These are phyloP conservation scores for Dipus sagitta DNA, from an alignment of 2,797 vertebrate genomes.

Conservation along the genomic window DNA sequence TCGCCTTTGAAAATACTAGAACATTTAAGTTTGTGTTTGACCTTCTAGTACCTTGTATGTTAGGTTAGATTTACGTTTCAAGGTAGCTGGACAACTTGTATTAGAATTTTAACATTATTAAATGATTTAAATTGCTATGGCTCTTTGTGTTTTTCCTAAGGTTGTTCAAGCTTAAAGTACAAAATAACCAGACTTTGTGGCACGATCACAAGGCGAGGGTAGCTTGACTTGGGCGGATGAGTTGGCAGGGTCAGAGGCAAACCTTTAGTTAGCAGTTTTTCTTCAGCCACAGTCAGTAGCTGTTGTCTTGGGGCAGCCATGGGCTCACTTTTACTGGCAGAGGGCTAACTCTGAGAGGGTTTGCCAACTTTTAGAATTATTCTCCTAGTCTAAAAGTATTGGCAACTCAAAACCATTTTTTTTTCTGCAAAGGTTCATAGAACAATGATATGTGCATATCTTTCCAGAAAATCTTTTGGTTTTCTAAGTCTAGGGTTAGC, in stretches of 20 bases:
- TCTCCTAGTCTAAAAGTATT: neutral
- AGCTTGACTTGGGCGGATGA: neutral
- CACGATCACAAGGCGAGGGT: too few relatives aligned
- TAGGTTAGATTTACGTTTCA: neutral
- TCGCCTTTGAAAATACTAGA: neutral
- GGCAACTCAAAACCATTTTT: neutral
- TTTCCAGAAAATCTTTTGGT: neutral
- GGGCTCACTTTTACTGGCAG: neutral
- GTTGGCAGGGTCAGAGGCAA: neutral
- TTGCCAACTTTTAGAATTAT: conserved; percentile 20
- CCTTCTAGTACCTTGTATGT: neutral
- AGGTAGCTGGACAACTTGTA: neutral
- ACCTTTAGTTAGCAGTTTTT: neutral
- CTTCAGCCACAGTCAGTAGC: neutral
- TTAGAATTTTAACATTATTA: neutral
- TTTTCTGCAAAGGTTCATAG: neutral
- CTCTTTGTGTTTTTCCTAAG: neutral
- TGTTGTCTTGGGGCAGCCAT: neutral
- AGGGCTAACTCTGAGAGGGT: neutral
- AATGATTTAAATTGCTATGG: neutral
- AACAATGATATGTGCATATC: neutral
- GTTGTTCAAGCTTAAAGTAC: conserved; percentile 21
- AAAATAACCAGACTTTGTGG: neutral
- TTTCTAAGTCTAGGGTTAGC: neutral
- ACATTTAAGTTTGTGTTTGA: neutral